These are phyloP conservation scores for Ormyrus thymus DNA, from an alignment of 2,888 invertebrate species.

Conservation along the genomic window DNA sequence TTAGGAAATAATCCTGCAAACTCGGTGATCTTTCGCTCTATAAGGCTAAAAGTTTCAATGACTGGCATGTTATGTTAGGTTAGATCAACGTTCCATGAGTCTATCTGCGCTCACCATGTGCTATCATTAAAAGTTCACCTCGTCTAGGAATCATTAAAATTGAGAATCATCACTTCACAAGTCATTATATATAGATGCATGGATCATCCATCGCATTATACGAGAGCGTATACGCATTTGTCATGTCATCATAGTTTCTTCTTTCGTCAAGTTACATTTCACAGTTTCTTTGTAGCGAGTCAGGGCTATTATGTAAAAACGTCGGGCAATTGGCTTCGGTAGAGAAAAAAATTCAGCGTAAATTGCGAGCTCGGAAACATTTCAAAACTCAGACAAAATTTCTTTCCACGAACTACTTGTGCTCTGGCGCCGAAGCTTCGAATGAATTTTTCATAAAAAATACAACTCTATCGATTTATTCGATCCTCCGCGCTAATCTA, in stretches of 20 bases:
- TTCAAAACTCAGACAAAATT: too few relatives aligned
- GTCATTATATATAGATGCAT: constrained; percentile 51
- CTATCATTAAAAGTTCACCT: constrained; percentile 31
- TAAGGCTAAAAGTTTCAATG: constrained; percentile 43
- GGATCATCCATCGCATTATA: constrained; percentile 51
- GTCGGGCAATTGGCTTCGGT: not conserved
- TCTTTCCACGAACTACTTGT: not conserved
- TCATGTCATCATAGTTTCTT: constrained; percentile 41
- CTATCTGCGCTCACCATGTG: constrained; percentile 2
- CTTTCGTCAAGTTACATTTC: constrained; percentile 68
- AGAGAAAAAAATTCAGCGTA: too few relatives aligned
- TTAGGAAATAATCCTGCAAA: constrained; percentile 53
- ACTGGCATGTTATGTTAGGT: constrained; percentile 52
- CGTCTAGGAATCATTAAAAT: constrained; percentile 32
- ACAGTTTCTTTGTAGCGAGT: constrained; percentile 70
- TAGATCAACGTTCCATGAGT: constrained; percentile 35
- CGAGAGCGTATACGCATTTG: constrained; percentile 19
- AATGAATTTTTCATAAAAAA: too few relatives aligned
- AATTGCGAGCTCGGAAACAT: too few relatives aligned
- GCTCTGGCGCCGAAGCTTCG: not conserved
- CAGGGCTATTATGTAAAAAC: constrained; percentile 67
- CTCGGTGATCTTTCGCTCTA: constrained; percentile 20
- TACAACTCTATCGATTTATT: too few relatives aligned
- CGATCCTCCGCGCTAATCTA: too few relatives aligned
- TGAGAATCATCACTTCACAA: constrained; percentile 42